Conservation (phyloP, 2,113 vertebrate genomes). For the Microcebus lehilahytsara region DNA sequence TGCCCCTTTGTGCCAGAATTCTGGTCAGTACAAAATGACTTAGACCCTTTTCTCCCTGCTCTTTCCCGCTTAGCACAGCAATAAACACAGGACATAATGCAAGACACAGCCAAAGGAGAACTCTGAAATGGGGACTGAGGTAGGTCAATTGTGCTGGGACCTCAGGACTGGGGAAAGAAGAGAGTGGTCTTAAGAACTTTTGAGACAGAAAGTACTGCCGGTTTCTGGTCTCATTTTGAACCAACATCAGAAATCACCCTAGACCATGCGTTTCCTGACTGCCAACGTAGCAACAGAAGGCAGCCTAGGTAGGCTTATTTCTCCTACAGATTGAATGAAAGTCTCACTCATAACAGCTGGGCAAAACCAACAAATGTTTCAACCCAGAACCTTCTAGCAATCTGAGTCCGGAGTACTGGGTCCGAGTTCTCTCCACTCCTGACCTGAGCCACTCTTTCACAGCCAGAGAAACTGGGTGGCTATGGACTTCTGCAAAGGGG, state of each 20-base stretch:
- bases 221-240: no score
- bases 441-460: background rate
- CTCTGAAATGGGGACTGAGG: background rate
- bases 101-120: background rate
- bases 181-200: no score
- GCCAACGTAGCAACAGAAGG: no score
- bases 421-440: background rate
- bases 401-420: background rate
- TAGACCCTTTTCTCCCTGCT: background rate
- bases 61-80: background rate
- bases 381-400: background rate
- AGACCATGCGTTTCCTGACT: fast-evolving
- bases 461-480: background rate
- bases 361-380: background rate
- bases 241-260: background rate
- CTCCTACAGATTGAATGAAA: fast-evolving
- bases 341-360: background rate
- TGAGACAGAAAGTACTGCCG: no score
- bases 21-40: background rate
- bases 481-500: no score
- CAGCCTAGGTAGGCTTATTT: background rate
- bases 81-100: no score
- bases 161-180: background rate
- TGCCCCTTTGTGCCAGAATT: background rate
- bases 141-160: background rate